Evolutionary conservation across 2,888 invertebrate species (phyloP).

Genomic region (Laothoe populi): DNA sequence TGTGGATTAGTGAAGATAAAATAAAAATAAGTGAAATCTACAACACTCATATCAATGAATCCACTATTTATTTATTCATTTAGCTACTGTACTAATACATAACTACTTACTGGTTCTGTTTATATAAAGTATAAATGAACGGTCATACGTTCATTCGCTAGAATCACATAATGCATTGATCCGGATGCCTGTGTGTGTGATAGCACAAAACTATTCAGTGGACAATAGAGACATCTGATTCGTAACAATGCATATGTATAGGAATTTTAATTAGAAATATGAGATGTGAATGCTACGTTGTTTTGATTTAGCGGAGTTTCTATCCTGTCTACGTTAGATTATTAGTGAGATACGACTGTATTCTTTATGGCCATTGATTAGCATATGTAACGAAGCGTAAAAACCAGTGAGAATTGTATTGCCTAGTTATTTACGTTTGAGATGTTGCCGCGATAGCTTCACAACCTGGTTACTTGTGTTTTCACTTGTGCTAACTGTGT

Average conservation of each 20-base stretch:
- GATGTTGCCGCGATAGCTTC: constrained; percentile 18
- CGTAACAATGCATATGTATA: constrained; percentile 72
- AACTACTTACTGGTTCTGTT: constrained; percentile 45
- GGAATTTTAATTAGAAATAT: constrained; percentile 82
- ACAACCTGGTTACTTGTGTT: constrained; percentile 23
- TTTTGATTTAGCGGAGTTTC: constrained; percentile 64
- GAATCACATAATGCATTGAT: constrained; percentile 62
- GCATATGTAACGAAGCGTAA: constrained; percentile 55
- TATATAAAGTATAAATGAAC: constrained; percentile 54
- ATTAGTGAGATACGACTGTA: constrained; percentile 48
- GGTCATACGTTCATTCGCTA: constrained; percentile 62
- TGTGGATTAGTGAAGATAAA: no score
- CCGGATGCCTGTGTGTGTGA: constrained; percentile 36
- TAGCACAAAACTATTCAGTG: constrained; percentile 65
- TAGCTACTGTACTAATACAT: no score
- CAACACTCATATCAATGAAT: no score
- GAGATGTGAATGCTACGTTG: constrained; percentile 64
- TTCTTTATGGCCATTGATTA: constrained; percentile 60
- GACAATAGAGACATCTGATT: constrained; percentile 81
- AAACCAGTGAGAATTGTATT: constrained; percentile 37
- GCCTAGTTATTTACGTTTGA: constrained; percentile 21
- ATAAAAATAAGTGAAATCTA: no score
- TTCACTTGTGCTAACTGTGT: constrained; percentile 10
- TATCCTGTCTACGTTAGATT: constrained; percentile 52
- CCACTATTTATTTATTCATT: no score